Base-by-base conservation (phyloP, 1,140 invertebrate species). In the Goniozus legneri region DNA sequence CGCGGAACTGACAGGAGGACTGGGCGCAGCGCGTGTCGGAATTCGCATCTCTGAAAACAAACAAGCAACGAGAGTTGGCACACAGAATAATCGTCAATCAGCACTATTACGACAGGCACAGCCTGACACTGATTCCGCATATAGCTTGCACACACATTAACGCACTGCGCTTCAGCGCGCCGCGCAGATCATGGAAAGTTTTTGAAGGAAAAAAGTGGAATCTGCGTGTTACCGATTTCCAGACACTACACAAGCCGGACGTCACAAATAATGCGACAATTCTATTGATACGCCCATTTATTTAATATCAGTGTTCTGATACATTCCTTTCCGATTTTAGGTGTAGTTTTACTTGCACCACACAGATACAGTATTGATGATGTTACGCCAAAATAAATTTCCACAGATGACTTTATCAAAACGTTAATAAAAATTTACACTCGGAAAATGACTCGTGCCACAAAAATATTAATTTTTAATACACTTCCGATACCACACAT, bases 11-110 rank as follows among this genome's bases (percentile, higher is more conserved):
- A 42, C 46, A 2, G 73, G 73, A 16, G 73, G 70, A 47, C 59
- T 58, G 8, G 73, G 73, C 1, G 73, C 73, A 3, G 65, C 40
- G 50, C 73, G 69, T 21, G 70, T 74, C 3, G 73, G 71, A 31
- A 74, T 62, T 46, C 69, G 64, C 62, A 74, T 66, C 32, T 75
- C 73, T 59, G 58, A 42, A 50, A 71, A 32, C 44, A 58, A 48
- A 38, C 4, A 33, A 10, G 32, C 21, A 44, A 49, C 32, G 20
- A 52, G 24, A 44, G 14, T 3, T 27, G 34, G 50, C 0, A 33
- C 20, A 2, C 8, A 8, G 18, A 19, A 8, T 7, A 19, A 45
- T 18, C 8, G n/a, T 44, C n/a, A 27, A 24, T 21, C 21, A 22
- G 24, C 6, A 13, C 2, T 47, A 19, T 36, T 32, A 8, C 10